Base-by-base conservation (phyloP, 1,140 invertebrate species). In the Anastatus disparis region DNA sequence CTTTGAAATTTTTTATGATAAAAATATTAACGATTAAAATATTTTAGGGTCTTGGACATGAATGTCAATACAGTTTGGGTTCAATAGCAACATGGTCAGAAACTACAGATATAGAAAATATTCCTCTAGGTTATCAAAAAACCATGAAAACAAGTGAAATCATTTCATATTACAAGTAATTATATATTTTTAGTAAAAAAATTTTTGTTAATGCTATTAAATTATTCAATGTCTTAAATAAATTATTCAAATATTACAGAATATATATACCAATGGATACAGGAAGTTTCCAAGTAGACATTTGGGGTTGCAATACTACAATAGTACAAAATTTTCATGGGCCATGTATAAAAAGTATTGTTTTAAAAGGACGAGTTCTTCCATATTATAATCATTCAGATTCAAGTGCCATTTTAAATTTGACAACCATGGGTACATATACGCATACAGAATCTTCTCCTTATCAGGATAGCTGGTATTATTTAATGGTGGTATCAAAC, bases 11-110 rank as follows among this genome's bases (percentile, higher is more conserved):
- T 29, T n/a, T 9, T 40, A 44, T 44, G 20, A 10, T 52, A 10
- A 8, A 59, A 29, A n/a, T 52, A 27, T 2, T 42, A 20, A 56
- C 0, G 9, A 48, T 15, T 10, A 24, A 24, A 7, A 42, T 64
- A 59, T 40, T 65, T 9, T 31, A 85, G 82, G 85, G 84, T 2
- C 73, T 85, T 44, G 80, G 80, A 3, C 84, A 87, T 69, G 87
- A 87, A 76, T 89, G 88, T 71, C 84, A 81, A 35, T 89, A 89
- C 66, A 88, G 87, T 72, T 78, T 89, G 67, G 88, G 87, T 29
- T 88, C 87, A n/a, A 81, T 89, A 44, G 87, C 84, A 22, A 71
- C 87, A 48, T 89, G 88, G 88, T 81, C 76, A 44, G 84, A 84
- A 74, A 78, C 76, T 20, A 76, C 79, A 67, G 78, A 76, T 61